Percentiles rank a stretch among this genome's conserved stretches.
Conservation (phyloP, 2,888 invertebrate species). For the Coleophora deauratella region DNA sequence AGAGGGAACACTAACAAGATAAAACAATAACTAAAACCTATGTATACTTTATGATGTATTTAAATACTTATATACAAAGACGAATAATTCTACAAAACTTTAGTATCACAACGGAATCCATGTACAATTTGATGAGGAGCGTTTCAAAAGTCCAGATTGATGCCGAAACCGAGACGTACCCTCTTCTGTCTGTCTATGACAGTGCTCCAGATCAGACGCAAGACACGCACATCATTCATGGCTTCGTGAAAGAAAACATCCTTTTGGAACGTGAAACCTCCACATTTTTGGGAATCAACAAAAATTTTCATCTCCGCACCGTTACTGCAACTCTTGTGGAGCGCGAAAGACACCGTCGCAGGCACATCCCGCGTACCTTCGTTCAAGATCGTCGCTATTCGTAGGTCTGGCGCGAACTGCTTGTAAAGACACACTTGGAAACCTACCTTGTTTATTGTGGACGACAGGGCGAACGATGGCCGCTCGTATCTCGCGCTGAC, state of each 20-base stretch:
- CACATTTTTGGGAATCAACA: slow-evolving; percentile 57
- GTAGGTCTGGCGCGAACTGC: slow-evolving; percentile 45
- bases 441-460: slow-evolving; percentile 48
- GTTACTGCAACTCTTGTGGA: slow-evolving; percentile 48
- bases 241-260: slow-evolving; percentile 52
- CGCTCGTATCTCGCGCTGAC: slow-evolving; percentile 50
- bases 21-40: slow-evolving; percentile 66
- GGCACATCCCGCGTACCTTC: slow-evolving; percentile 35
- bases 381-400: slow-evolving; percentile 50
- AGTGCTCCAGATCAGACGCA: slow-evolving; percentile 50
- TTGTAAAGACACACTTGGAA: slow-evolving; percentile 56
- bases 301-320: slow-evolving; percentile 58
- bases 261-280: slow-evolving; percentile 57
- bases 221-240: slow-evolving; percentile 42
- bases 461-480: slow-evolving; percentile 39
- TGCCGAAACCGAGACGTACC: slow-evolving; percentile 56
- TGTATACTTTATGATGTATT: slow-evolving; percentile 39
- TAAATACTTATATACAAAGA: slow-evolving; percentile 59
- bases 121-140: not conserved
- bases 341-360: slow-evolving; percentile 45
- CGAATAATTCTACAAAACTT: slow-evolving; percentile 56
- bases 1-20: slow-evolving; percentile 38
- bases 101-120: slow-evolving; percentile 4
- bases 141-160: slow-evolving; percentile 55
- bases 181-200: slow-evolving; percentile 52